Evolutionary conservation across 2,113 vertebrate species (phyloP), one percentile per base, ranked within the genome.

Genomic region (Macquaria australasica): DNA sequence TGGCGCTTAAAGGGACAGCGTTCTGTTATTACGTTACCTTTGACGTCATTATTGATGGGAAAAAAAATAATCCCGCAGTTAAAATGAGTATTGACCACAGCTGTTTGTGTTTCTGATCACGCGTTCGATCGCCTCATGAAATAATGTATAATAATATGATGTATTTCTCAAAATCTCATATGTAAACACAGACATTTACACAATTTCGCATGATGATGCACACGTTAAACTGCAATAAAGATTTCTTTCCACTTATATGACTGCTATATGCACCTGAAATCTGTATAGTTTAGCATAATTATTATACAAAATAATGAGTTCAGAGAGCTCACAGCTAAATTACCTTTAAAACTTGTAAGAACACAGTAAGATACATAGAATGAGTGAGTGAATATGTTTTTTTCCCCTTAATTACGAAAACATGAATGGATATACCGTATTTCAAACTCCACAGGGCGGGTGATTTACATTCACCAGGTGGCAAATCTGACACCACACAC

Each of bases 1-100:
- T 0, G 1, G 20, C 16, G 8, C 4, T 91, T 94, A 91, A 93
- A 94, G 91, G 34, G 75, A 21, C 91, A 81, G 84, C 37, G 41
- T 31, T 6, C 60, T 18, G 10, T 73, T 58, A 34, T 34, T 34
- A 34, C 34, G 34, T 34, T 34, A 34, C 3, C 34, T 34, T 48
- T 71, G 51, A 88, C 71, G 45, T 84, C n/a, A 83, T 73, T 55
- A 31, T 48, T 39, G 20, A 8, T 37, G n/a, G n/a, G 12, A 43
- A 28, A 79, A 60, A 12, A 71, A 59, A 18, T 11, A 41, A 56
- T 39, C 8, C 34, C 12, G 56, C 56, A 16, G 60, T 51, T 62
- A 6, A 60, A 23, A 11, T 48, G n/a, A 56, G 37, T 6, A 34
- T 34, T 43, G 50, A 43, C 37, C 4, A 2, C 68, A 18, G 50